phyloP scores from a whole-genome alignment of 2,113 vertebrate species.

The Sapayoa aenigma region DNA sequence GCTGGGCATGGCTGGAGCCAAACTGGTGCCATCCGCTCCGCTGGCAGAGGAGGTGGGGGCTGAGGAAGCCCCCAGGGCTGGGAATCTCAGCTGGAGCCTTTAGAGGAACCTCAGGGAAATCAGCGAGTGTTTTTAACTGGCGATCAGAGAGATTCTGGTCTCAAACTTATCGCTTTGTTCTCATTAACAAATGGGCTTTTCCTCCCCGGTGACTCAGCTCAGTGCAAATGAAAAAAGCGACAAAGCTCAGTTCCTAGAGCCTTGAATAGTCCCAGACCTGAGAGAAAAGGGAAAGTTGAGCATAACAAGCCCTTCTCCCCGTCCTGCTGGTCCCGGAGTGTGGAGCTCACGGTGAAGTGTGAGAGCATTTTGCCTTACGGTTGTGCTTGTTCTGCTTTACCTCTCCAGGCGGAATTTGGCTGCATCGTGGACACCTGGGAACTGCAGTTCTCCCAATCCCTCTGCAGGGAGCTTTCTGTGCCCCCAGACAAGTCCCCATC shows the following conservation, averaged over 20 bases:
- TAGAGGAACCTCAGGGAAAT: not conserved
- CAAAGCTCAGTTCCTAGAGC: not conserved
- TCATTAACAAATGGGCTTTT: not conserved
- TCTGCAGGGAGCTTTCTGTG: not conserved
- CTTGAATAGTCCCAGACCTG: rapidly evolving
- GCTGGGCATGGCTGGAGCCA: not conserved
- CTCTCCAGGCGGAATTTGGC: not conserved
- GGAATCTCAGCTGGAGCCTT: not conserved
- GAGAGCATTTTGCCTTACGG: not conserved
- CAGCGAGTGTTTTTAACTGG: not conserved
- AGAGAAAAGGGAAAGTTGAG: not conserved
- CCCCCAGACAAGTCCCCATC: not conserved
- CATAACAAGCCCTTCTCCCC: rapidly evolving
- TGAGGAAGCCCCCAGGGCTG: not conserved
- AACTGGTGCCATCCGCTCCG: not conserved
- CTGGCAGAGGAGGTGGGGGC: not conserved
- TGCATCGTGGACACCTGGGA: not conserved
- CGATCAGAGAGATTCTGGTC: not conserved
- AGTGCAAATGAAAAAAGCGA: not conserved
- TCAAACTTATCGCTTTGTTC: not conserved
- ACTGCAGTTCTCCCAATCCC: rapidly evolving
- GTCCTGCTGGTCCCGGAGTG: not conserved
- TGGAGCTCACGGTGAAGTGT: not conserved
- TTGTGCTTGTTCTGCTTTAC: not conserved
- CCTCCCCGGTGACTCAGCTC: not conserved